These are phyloP conservation scores for Stegostoma tigrinum DNA, from an alignment of 2,113 vertebrate species.

Conservation along the genomic window DNA sequence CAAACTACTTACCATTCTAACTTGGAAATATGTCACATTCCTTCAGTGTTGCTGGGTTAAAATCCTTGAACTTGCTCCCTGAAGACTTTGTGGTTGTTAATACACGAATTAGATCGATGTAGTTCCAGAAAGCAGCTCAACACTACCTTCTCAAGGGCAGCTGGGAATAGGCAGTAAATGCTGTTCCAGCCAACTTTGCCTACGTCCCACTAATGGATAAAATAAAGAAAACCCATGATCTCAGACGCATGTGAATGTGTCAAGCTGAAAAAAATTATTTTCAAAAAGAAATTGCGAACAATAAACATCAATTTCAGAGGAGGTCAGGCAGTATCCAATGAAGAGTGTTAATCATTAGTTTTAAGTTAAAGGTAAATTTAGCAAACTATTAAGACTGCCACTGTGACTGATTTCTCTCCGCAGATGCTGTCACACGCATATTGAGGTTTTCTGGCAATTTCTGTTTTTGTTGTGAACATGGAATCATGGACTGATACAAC, in stretches of 20 bases:
- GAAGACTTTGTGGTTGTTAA: no score
- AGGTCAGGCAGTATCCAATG: not conserved
- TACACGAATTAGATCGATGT: no score
- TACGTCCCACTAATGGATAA: not conserved
- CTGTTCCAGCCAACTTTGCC: no score
- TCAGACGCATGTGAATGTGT: not conserved
- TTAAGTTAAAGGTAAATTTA: not conserved
- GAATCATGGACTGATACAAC: not conserved
- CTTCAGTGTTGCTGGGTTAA: no score
- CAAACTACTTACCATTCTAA: no score
- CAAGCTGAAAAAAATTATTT: not conserved
- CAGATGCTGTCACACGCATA: no score
- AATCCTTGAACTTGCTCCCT: no score
- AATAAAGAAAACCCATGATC: not conserved
- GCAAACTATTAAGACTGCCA: not conserved
- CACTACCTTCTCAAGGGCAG: no score
- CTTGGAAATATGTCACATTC: no score
- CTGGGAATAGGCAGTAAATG: no score
- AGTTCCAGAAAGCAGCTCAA: no score
- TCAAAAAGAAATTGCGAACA: not conserved
- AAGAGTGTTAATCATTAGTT: not conserved
- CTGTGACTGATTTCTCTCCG: not conserved
- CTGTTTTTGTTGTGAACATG: not conserved
- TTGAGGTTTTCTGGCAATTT: no score
- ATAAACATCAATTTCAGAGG: not conserved